Evolutionary conservation across 1,140 invertebrate genomes (phyloP).

Genomic region (Monomorium pharaonis): DNA sequence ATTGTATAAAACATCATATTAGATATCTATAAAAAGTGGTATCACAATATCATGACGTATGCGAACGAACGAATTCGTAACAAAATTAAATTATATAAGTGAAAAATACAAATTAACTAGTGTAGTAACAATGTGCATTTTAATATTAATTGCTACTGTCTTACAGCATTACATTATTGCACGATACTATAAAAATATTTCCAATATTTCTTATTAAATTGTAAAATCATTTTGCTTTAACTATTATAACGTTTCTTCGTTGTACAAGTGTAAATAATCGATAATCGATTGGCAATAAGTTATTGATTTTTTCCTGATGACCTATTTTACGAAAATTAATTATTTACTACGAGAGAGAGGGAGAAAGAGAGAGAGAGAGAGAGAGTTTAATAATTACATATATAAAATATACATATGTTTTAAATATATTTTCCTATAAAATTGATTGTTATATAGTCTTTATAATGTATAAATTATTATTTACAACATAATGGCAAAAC

Average conservation of each 20-base stretch:
- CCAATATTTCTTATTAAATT: neutral
- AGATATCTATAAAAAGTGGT: slow-evolving; percentile 46
- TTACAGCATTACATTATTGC: slow-evolving; percentile 30
- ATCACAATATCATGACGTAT: slow-evolving; percentile 44
- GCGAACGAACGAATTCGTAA: slow-evolving; percentile 4
- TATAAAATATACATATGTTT: neutral
- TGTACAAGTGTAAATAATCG: neutral
- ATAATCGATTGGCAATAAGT: slow-evolving; percentile 16
- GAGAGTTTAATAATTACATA: neutral
- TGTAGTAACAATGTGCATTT: neutral
- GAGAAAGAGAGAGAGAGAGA: neutral
- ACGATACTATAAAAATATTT: slow-evolving; percentile 15
- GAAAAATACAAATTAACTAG: neutral
- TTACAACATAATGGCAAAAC: slow-evolving; percentile 15
- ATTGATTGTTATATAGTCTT: slow-evolving; percentile 39
- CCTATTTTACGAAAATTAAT: neutral
- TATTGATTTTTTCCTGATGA: neutral
- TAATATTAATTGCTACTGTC: neutral
- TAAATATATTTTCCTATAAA: slow-evolving; percentile 13
- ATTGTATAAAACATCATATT: neutral
- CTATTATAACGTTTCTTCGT: neutral
- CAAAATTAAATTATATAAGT: neutral
- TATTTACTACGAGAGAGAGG: neutral
- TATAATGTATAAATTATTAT: slow-evolving; percentile 47
- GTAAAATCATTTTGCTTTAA: neutral